Evolutionary conservation across 92 coral and sea anemone genomes (phyloP), one percentile per base, ranked within the genome.

Genomic region (Zoanthus solanderi): DNA sequence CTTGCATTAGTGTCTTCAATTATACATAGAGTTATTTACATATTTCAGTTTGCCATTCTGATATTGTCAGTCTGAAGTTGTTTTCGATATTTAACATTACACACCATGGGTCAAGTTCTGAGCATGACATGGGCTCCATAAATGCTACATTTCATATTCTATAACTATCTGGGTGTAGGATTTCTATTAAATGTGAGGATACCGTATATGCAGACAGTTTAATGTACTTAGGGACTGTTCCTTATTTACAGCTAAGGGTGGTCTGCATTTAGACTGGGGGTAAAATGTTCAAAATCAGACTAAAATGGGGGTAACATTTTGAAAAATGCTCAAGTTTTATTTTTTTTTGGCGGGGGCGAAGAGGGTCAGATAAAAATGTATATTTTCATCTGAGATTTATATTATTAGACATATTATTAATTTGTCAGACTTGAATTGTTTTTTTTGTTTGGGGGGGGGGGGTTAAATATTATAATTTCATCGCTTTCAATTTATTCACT

Each of bases 11-110:
- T 65, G 71, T 65, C 71, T 65, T 65, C 71, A 65, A 65, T 65
- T 71, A 34, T 34, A 30, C 47, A 0, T 45, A 71, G 2, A 71
- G 75, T 71, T 71, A 71, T 71, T 71, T 71, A 71, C 44, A 71
- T 71, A 71, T 10, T 71, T 71, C 75, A 71, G 75, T 71, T 71
- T 71, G 75, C 75, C 75, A 71, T 71, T 71, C 75, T 71, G 75
- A 71, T 71, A 71, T 71, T 71, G 75, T 71, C 75, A 71, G 75
- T 71, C 75, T 71, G 0, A 71, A 71, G 75, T 71, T 71, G 46
- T 71, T 71, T 71, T 71, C 8, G 75, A 71, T 71, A 71, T 71
- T 71, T 71, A 4, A 71, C 75, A 71, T 71, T 71, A 71, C 75
- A 71, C 75, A 71, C 2, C 75, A 71, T 71, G 75, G 75, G 58